Base-by-base conservation (phyloP, 2,797 vertebrate species). In the Scarus forsteni region DNA sequence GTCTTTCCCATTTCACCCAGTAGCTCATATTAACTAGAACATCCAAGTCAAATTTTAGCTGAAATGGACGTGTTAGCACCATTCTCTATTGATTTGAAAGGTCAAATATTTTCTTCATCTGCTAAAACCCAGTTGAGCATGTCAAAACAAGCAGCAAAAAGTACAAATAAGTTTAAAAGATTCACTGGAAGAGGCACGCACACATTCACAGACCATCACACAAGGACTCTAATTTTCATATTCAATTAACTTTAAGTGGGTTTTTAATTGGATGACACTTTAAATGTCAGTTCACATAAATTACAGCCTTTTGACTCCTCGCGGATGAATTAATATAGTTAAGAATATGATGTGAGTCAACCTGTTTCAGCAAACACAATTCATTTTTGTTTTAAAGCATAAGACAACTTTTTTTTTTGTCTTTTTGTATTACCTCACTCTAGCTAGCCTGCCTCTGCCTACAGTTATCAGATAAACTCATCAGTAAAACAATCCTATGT, bases 251-350 rank as follows among this genome's bases (percentile, higher is more conserved):
- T 53, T 27, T 65, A 75, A 75, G 71, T 78, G 51, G 38, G 44
- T 35, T 72, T 83, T 80, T 74, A 77, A 73, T 74, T 73, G 58
- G 62, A 73, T 6, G 44, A 66, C 49, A 39, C 56, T 58, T 70
- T 49, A 6, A 54, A 39, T 45, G 64, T 81, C 36, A 67, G 5
- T 65, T 81, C 51, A 42, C 8, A 55, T 62, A 11, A 76, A 71
- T 60, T 50, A 49, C 5, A 36, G 18, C 45, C 52, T 16, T 48
- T 59, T 70, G 53, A 62, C 38, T 59, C 16, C 58, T 48, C 35
- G 3, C 3, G 43, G 11, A 14, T 8, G 3, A 58, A 55, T 12
- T 18, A 60, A 68, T 60, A 65, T 0, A 55, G 60, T 9, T 5
- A 44, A 4, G 12, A n/a, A 8, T 50, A n/a, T 35, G 14, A 53